Evolutionary conservation across 1,140 invertebrate genomes (phyloP).

Genomic region (Hycleus cichorii): DNA sequence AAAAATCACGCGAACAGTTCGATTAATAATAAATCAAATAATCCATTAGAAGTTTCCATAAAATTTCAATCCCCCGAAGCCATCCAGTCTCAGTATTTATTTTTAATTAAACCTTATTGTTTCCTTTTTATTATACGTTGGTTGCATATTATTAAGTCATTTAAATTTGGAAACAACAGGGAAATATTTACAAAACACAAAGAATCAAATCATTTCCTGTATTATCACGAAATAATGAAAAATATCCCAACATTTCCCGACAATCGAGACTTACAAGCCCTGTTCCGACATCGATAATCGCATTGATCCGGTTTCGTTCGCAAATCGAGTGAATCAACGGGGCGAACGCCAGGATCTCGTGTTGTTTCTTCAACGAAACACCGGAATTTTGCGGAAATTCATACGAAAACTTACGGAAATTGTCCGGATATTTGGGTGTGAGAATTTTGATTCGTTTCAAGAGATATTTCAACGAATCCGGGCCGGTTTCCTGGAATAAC

Average conservation of each 20-base stretch:
- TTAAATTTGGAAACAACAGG: too few relatives aligned
- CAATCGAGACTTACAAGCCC: slow-evolving; percentile 53
- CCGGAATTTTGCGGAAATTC: slow-evolving; percentile 19
- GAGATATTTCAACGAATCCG: slow-evolving; percentile 42
- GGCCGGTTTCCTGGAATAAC: slow-evolving; percentile 39
- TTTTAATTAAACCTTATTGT: slow-evolving; percentile 1
- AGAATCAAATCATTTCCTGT: too few relatives aligned
- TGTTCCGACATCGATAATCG: slow-evolving; percentile 74
- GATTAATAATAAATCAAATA: background rate
- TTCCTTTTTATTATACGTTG: too few relatives aligned
- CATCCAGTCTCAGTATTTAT: background rate
- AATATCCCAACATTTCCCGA: too few relatives aligned
- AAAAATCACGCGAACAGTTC: background rate
- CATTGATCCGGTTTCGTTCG: slow-evolving; percentile 41
- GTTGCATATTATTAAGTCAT: too few relatives aligned
- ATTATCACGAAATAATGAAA: too few relatives aligned
- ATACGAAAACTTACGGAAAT: slow-evolving; percentile 26
- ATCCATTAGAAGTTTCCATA: too few relatives aligned
- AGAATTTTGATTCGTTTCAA: slow-evolving; percentile 33
- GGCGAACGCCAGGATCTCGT: slow-evolving; percentile 59
- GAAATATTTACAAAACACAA: too few relatives aligned
- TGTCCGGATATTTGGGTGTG: slow-evolving; percentile 17
- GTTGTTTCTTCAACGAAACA: slow-evolving; percentile 53
- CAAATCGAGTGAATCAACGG: slow-evolving; percentile 52
- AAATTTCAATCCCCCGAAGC: too few relatives aligned